phyloP scores from a whole-genome alignment of 2,113 vertebrate genomes.

The Orcinus orca region DNA sequence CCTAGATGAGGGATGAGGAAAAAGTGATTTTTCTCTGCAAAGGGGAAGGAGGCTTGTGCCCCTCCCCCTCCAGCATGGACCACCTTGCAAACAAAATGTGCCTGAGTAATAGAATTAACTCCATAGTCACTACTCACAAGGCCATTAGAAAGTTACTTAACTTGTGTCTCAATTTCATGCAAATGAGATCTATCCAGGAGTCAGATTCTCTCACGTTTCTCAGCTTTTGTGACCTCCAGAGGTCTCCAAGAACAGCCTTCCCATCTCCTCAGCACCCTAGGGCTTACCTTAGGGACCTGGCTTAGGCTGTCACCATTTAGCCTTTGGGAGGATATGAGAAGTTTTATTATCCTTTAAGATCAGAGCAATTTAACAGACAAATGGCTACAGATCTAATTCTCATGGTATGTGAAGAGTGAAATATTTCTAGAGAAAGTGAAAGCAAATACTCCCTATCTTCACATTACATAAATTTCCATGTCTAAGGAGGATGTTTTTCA shows the following conservation, averaged over 20 bases:
- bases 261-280: background rate
- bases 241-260: background rate
- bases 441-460: background rate
- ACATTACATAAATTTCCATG: background rate
- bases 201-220: background rate
- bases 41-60: background rate
- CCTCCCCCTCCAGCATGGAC: background rate
- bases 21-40: background rate
- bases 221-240: background rate
- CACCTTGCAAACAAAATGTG: background rate
- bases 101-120: background rate
- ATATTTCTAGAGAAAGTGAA: background rate
- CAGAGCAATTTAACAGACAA: background rate
- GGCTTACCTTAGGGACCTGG: background rate
- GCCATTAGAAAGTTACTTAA: background rate
- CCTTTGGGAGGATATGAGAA: background rate
- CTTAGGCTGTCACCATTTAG: background rate
- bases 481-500: background rate
- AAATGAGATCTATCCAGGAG: background rate
- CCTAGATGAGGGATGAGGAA: background rate
- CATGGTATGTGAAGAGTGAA: background rate
- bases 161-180: background rate
- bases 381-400: background rate
- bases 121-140: background rate
- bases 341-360: background rate